Base-by-base conservation (phyloP, 2,113 vertebrate species). In the Geococcyx californianus region DNA sequence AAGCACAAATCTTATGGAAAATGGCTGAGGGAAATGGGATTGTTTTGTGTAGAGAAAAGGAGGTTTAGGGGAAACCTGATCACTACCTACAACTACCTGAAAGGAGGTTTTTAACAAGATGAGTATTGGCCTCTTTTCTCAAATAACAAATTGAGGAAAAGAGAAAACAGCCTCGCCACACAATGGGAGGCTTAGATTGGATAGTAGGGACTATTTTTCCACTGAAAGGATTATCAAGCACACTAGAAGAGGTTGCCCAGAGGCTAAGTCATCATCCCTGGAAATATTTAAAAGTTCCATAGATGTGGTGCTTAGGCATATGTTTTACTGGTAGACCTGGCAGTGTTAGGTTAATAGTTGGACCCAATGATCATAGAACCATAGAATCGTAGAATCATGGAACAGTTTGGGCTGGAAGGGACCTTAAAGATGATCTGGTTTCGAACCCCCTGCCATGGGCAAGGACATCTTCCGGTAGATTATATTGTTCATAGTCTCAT, bases 221-320 rank as follows among this genome's bases (percentile, higher is more conserved):
- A 47, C 20, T 7, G 17, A 75, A 64, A 66, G 18, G 14, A 9
- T 56, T 56, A 23, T 18, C 17, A 54, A 36, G 7, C 42, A 44
- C 26, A 69, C 8, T 26, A 23, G 45, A 45, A 2, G 2, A 24
- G 15, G 26, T 20, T 49, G 13, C 5, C 5, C 13, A 29, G 10
- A n/a, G n/a, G n/a, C n/a, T n/a, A n/a, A n/a, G 6, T n/a, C 15
- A 28, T 15, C 8, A n/a, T 49, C 24, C 29, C 10, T 49, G 34
- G 19, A 56, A 12, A 8, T 47, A 25, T n/a, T 63, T 56, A 26
- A 16, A 31, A n/a, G n/a, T n/a, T n/a, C n/a, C n/a, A n/a, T n/a
- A 51, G 17, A 28, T 1, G 0, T 16, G 13, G n/a, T n/a, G n/a
- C n/a, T n/a, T 68, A 45, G 16, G 9, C 21, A 28, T 10, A 33